Evolutionary conservation across 2,888 invertebrate genomes (phyloP), one percentile per base, ranked within the genome.

Genomic region (Terebella lapidaria): DNA sequence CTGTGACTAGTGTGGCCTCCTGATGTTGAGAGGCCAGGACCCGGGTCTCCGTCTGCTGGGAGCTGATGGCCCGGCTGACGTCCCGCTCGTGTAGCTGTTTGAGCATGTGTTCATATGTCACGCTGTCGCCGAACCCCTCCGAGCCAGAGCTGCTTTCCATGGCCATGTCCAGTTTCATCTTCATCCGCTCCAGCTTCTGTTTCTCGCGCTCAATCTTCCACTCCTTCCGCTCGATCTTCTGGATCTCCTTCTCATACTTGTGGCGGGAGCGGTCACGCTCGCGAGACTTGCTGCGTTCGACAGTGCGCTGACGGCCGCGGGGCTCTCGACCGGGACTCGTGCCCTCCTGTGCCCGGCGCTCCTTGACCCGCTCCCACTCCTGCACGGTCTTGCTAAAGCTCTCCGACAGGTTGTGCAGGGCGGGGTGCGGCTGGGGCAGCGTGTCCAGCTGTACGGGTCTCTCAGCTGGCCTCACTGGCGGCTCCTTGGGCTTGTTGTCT

Each of bases 301-400:
- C 20, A 35, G 29, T 3, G 24, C 10, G 5, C 24, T 47, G 4
- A 18, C 46, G 25, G 3, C 29, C 46, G 3, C 42, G 49, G 4
- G 15, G 5, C 46, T 72, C 72, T 42, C 67, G 56, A 3, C 69
- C 59, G 20, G 70, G 72, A 59, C 72, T 72, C 15, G 65, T 59
- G 53, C 62, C 65, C 22, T 61, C 60, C 15, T 65, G 59, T 18
- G 68, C 70, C n/a, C 70, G 61, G 15, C 67, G 68, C 61, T 72
- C 73, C 53, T 75, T 75, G 26, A 73, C 71, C 51, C 69, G 63
- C 72, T 92, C 89, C 93, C 92, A 93, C 77, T 92, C 92, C 67
- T 88, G 87, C 28, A 93, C 81, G 76, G 92, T 92, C 78, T 87
- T 88, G 35, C 88, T 84, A 76, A 92, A 92, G 72, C 92, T 92